These are phyloP conservation scores for Antitype chi DNA, from an alignment of 2,888 invertebrate genomes.

Conservation along the genomic window DNA sequence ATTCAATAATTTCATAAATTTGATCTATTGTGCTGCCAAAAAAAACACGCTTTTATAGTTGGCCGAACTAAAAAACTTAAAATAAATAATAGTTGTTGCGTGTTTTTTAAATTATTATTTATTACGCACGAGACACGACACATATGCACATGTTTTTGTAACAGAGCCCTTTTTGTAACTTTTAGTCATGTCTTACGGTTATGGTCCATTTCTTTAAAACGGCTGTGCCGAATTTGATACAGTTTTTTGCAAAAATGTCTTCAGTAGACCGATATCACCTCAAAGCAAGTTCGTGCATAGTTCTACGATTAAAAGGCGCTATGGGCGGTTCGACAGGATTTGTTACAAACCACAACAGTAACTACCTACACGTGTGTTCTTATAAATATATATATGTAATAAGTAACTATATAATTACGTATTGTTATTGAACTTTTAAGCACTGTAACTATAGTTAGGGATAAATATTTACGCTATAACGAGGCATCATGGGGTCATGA, in stretches of 20 bases:
- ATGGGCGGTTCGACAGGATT: background rate
- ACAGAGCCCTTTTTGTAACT: background rate
- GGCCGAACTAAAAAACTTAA: too few relatives aligned
- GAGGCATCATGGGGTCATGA: background rate
- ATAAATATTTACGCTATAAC: background rate
- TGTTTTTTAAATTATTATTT: too few relatives aligned
- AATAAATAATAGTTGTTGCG: too few relatives aligned
- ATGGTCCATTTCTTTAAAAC: background rate
- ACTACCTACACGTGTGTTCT: background rate
- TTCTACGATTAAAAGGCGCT: background rate
- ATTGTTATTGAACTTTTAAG: background rate
- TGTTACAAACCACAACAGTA: background rate
- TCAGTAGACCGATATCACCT: background rate
- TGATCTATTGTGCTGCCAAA: too few relatives aligned
- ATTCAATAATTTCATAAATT: too few relatives aligned
- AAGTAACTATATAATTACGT: too few relatives aligned
- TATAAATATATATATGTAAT: too few relatives aligned
- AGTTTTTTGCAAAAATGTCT: background rate
- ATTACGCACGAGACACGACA: background rate
- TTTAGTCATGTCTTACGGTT: background rate
- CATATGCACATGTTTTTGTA: background rate
- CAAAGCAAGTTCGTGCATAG: background rate
- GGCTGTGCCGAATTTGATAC: background rate
- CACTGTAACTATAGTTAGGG: background rate
- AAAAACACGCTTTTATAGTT: too few relatives aligned